A percentile compares a stretch with the other conserved stretches of the same genome.
Conservation (phyloP, 2,888 invertebrate species). For the Latrodectus elegans region DNA sequence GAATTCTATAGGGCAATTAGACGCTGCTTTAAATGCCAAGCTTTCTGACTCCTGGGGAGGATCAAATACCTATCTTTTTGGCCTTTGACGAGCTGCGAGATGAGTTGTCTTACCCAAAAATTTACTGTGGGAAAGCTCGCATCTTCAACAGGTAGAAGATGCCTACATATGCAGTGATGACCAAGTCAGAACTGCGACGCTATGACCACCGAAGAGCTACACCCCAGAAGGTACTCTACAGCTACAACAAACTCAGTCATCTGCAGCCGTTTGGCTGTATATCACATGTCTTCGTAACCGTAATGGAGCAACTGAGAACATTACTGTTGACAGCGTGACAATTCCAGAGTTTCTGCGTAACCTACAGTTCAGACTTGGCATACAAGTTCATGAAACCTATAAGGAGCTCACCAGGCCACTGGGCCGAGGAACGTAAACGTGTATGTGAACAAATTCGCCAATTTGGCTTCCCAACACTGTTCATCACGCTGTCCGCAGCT, state of each 20-base stretch:
- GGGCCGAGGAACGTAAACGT: constrained; percentile 70
- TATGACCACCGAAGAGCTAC: background rate
- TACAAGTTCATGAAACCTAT: constrained; percentile 15
- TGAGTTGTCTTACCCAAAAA: constrained; percentile 21
- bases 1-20: no score
- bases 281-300: background rate
- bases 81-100: constrained; percentile 71
- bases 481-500: constrained; percentile 71
- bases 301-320: background rate
- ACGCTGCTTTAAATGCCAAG: no score
- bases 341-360: background rate
- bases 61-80: constrained; percentile 71
- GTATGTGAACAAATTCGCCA: constrained; percentile 71
- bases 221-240: background rate
- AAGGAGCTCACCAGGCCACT: constrained; percentile 70
- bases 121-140: constrained; percentile 21
- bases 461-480: constrained; percentile 71
- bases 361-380: background rate
- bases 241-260: background rate
- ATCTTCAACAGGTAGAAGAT: background rate
- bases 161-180: background rate
- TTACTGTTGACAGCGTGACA: background rate
- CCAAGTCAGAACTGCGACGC: constrained; percentile 18
- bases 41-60: constrained; percentile 73
- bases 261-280: background rate